phyloP scores from a whole-genome alignment of 2,113 vertebrate genomes.

The Tragelaphus buxtoni region DNA sequence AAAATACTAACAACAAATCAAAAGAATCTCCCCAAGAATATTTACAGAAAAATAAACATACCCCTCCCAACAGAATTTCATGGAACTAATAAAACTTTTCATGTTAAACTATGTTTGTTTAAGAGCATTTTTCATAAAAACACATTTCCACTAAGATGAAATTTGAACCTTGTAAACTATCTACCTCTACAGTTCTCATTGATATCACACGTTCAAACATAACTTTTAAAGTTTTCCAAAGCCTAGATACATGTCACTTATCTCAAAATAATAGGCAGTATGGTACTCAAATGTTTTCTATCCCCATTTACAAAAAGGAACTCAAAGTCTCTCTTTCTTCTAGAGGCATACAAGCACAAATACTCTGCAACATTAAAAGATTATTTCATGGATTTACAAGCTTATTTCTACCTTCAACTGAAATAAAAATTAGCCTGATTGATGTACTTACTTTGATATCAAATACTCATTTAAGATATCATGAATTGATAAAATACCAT shows the following conservation, averaged over 20 bases:
- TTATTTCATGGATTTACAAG: background rate
- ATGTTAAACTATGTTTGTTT: background rate
- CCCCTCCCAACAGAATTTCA: background rate
- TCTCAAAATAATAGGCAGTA: background rate
- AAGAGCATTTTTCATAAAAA: background rate
- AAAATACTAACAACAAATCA: conserved; percentile 33
- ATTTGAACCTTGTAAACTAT: background rate
- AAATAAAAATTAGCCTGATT: conserved; percentile 50
- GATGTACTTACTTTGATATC: conserved; percentile 40
- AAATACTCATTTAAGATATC: conserved; percentile 37
- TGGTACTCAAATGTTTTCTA: background rate
- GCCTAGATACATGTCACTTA: background rate
- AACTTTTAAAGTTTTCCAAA: conserved; percentile 32
- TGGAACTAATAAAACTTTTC: background rate
- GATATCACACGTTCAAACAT: background rate
- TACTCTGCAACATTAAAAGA: conserved; percentile 19
- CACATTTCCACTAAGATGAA: background rate
- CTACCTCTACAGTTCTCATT: background rate
- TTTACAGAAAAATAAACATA: background rate
- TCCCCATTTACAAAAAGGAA: background rate
- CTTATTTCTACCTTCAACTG: background rate
- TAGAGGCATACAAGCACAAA: background rate
- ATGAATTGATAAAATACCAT: conserved; percentile 3
- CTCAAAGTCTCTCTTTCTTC: background rate
- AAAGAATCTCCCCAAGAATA: conserved; percentile 24